Evolutionary conservation across 2,113 vertebrate genomes (phyloP).

Genomic region (Leucoraja erinaceus): DNA sequence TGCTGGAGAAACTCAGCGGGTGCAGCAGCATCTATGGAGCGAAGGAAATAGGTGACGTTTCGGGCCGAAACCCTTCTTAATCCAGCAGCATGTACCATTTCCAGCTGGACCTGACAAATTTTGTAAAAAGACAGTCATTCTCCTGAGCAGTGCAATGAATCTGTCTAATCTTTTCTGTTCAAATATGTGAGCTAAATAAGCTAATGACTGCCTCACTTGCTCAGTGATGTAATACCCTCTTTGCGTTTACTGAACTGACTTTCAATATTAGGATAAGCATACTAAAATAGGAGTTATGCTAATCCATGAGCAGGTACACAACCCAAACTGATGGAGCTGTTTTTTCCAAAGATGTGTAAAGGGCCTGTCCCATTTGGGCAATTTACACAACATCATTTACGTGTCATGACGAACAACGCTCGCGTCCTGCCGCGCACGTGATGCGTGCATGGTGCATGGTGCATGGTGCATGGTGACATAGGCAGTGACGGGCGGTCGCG

Average conservation of each 20-base stretch:
- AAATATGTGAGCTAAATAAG: background rate
- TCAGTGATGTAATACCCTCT: background rate
- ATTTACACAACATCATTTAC: too few species aligned
- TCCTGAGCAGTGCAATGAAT: background rate
- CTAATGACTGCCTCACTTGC: background rate
- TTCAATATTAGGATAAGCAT: background rate
- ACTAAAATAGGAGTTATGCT: background rate
- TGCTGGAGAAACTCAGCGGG: too few species aligned
- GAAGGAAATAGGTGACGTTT: too few species aligned
- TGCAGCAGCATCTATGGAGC: too few species aligned
- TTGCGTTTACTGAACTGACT: background rate
- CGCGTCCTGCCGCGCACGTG: too few species aligned
- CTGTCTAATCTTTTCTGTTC: background rate
- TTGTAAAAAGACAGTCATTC: background rate
- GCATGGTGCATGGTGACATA: too few species aligned
- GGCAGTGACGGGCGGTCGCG: too few species aligned
- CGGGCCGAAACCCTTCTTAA: too few species aligned
- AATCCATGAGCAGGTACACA: background rate
- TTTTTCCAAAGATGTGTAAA: background rate
- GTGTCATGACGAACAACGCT: too few species aligned
- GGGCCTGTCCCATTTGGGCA: too few species aligned
- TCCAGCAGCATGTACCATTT: background rate
- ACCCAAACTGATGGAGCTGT: background rate
- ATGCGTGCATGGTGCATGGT: too few species aligned
- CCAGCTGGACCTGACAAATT: background rate